phyloP scores from a whole-genome alignment of 2,113 vertebrate genomes.

The Cryptomyrus ogoouensis region DNA sequence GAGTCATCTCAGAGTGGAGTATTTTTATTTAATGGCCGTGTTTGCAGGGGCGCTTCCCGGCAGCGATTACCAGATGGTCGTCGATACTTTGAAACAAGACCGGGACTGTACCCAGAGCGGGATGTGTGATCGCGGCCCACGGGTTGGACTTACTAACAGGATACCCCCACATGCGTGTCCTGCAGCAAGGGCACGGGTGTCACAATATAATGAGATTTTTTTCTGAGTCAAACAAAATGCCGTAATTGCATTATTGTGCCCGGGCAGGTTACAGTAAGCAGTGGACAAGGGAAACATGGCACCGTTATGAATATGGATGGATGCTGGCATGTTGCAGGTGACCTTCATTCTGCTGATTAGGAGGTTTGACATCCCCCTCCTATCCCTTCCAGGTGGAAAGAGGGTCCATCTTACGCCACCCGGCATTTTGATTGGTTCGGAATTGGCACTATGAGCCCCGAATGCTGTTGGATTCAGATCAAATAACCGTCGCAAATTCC shows the following conservation, averaged over 20 bases:
- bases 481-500: not conserved
- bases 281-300: not conserved
- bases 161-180: not conserved
- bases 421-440: not conserved
- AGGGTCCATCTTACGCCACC: not conserved
- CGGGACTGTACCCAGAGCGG: not conserved
- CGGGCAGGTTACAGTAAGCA: not conserved
- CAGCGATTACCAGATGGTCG: not conserved
- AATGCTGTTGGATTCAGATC: not conserved
- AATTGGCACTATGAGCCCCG: not conserved
- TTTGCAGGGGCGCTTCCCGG: not conserved
- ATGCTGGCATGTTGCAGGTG: not conserved
- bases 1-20: not conserved
- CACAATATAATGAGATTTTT: not conserved
- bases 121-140: not conserved
- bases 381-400: not conserved
- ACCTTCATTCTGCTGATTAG: not conserved
- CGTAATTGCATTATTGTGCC: not conserved
- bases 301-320: not conserved
- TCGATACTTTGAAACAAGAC: not conserved
- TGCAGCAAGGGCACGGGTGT: not conserved
- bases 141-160: not conserved
- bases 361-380: not conserved
- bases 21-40: not conserved
- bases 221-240: not conserved